phyloP scores from a whole-genome alignment of 2,113 vertebrate genomes.

The Dryoscopus gambensis region DNA sequence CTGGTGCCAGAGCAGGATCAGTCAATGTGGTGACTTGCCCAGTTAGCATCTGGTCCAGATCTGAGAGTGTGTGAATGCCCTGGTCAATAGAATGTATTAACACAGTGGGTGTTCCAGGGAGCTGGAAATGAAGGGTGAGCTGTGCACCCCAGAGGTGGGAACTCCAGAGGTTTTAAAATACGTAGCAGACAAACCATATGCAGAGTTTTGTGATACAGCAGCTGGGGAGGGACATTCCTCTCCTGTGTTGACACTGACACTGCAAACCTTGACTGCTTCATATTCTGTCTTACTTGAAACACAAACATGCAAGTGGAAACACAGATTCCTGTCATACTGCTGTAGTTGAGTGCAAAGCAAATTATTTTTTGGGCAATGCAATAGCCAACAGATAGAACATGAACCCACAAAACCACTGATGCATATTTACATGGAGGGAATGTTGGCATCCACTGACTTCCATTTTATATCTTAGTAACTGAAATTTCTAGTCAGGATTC shows the following conservation, averaged over 20 bases:
- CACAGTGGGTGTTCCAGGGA: neutral
- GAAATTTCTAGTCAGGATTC: neutral
- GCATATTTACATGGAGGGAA: neutral
- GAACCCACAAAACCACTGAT: neutral
- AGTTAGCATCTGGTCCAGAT: neutral
- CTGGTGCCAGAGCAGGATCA: neutral
- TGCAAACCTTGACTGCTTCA: neutral
- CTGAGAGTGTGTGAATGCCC: neutral
- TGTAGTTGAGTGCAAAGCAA: neutral
- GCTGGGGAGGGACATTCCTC: neutral
- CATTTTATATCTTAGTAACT: neutral
- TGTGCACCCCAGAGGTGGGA: neutral
- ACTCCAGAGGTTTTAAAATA: neutral
- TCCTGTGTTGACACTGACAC: neutral
- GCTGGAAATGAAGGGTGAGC: neutral
- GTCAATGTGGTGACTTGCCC: neutral
- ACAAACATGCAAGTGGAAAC: neutral
- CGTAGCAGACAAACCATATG: neutral
- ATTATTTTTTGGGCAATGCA: neutral
- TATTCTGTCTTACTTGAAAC: neutral
- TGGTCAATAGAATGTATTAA: neutral
- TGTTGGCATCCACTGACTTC: neutral
- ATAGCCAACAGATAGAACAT: neutral
- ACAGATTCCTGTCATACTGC: neutral
- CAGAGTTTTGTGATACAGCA: neutral